Evolutionary conservation across 2,888 invertebrate species (phyloP).

Genomic region (Platynereis dumerilii): DNA sequence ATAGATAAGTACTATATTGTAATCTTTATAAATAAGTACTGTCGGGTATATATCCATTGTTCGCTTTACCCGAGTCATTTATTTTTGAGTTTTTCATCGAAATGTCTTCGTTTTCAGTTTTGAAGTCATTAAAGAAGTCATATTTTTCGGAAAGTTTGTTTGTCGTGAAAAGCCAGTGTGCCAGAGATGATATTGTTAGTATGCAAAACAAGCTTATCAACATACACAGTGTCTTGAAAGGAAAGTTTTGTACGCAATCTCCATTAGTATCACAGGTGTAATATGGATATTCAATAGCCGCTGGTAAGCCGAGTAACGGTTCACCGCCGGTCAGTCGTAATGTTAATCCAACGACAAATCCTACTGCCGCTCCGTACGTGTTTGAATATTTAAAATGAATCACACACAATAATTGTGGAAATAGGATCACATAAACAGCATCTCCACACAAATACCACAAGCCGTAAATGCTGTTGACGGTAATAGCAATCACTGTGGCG

Average conservation of each 20-base stretch:
- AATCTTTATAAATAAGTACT: too few species aligned
- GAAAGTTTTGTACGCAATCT: neutral
- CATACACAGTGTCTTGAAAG: neutral
- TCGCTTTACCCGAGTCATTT: too few species aligned
- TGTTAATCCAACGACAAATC: constrained; percentile 74
- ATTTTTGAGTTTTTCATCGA: too few species aligned
- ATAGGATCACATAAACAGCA: constrained; percentile 96
- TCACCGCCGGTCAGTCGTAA: constrained; percentile 56
- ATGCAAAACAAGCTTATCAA: neutral
- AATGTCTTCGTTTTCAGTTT: too few species aligned
- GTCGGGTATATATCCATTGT: too few species aligned
- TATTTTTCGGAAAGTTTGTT: too few species aligned
- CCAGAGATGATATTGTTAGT: too few species aligned
- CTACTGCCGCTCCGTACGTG: constrained; percentile 88
- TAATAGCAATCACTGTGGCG: constrained; percentile 91
- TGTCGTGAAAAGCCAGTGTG: too few species aligned
- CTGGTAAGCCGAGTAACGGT: constrained; percentile 44
- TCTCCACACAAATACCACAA: constrained; percentile 99
- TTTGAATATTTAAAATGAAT: constrained; percentile 95
- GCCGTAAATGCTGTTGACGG: constrained; percentile 96
- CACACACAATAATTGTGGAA: constrained; percentile 90
- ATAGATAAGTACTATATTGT: too few species aligned
- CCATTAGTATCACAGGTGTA: too few species aligned
- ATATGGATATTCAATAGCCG: constrained; percentile 52
- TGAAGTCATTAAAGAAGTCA: too few species aligned